Base-by-base conservation (phyloP, 2,797 vertebrate genomes). In the Kryptopterus vitreolus region DNA sequence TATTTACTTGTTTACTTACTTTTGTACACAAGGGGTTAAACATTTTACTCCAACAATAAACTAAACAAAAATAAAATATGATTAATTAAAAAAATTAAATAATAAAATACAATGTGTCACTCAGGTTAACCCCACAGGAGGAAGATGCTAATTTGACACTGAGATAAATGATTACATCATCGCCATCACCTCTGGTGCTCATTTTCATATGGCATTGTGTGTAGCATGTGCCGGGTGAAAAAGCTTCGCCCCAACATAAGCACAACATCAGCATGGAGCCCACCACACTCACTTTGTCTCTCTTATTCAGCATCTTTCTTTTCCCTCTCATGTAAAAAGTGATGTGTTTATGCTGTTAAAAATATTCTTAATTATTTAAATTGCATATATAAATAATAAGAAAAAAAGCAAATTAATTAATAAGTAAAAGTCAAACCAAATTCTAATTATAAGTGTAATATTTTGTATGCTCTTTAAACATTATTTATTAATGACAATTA, bases 151-250 rank as follows among this genome's bases (percentile, higher is more conserved):
- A 90, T 90, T 86, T 92, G 91, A 91, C 90, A 89, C 86, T 86
- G 73, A 83, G 83, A 89, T 92, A 91, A 93, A 87, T 90, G 90
- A 93, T 90, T 90, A 82, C 88, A 86, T 84, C 75, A 81, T 71
- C 72, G 72, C 82, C 87, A 87, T 86, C 83, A 86, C 86, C 87
- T 81, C 87, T 83, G 73, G 24, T 82, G 85, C 85, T 89, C 78
- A 83, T 89, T 90, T 86, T 88, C 85, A 87, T 63, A 77, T 62
- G 58, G 58, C 65, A 88, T 91, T 92, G 87, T 92, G 86, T 88
- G 79, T 85, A 81, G 29, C 80, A 82, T 86, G 88, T 87, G 89
- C 76, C 82, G 87, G 73, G 86, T 82, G 81, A 57, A 31, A 61
- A 33, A 77, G 48, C 55, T 31, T 74, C 58, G 52, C 20, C 48